phyloP scores from a whole-genome alignment of 2,113 vertebrate species.

The Sula dactylatra region DNA sequence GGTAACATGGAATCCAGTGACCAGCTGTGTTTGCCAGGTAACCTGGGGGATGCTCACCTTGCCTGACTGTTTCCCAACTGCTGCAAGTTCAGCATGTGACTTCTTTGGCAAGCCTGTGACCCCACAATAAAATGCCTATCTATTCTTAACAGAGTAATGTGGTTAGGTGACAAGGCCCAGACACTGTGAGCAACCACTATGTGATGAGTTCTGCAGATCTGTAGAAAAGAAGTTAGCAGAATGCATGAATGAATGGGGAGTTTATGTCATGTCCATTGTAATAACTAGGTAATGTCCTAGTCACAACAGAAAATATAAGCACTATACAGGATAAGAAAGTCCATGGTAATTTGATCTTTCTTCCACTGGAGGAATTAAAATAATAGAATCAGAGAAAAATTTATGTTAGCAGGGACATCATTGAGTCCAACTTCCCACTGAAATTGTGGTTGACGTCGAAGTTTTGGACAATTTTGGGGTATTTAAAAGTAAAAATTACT shows the following conservation, averaged over 20 bases:
- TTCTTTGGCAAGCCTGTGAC: background rate
- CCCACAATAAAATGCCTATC: rapidly evolving
- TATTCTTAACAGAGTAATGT: background rate
- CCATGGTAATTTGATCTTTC: background rate
- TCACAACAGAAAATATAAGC: background rate
- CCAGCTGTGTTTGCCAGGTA: background rate
- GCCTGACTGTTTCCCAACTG: background rate
- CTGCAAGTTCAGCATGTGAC: background rate
- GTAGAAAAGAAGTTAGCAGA: background rate
- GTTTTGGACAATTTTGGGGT: background rate
- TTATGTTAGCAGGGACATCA: background rate
- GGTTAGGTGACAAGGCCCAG: background rate
- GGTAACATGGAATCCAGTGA: background rate
- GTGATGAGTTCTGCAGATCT: background rate
- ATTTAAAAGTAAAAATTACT: background rate
- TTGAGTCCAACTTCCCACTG: background rate
- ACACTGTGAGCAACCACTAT: background rate
- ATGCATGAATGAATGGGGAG: background rate
- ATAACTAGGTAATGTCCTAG: background rate
- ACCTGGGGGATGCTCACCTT: background rate
- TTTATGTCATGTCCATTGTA: background rate
- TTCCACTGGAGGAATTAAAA: background rate
- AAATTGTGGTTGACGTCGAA: background rate
- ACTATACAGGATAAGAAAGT: background rate
- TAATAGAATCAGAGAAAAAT: background rate